Percentiles rank a stretch among this genome's conserved stretches.
These are phyloP conservation scores for Doryteuthis pealeii DNA, from an alignment of 1,140 invertebrate genomes.

Conservation along the genomic window DNA sequence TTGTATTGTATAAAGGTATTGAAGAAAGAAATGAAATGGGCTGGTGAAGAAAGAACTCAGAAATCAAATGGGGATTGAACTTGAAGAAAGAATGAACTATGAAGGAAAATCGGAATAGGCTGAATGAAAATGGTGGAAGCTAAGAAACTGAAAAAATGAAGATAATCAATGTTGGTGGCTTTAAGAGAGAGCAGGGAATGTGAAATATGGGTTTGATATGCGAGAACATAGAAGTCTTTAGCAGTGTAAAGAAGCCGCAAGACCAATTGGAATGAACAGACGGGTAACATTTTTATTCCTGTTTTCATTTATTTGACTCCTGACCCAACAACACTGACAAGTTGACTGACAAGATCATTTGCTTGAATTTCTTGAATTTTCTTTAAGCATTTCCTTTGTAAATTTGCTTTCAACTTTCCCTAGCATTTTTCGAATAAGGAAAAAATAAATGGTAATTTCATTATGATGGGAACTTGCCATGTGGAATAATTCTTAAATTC, in stretches of 20 bases:
- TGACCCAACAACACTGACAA: not conserved
- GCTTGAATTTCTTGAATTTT: no score
- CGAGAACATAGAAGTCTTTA: not conserved
- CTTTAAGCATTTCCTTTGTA: no score
- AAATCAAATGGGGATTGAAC: constrained; percentile 8
- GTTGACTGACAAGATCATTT: no score
- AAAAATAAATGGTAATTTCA: no score
- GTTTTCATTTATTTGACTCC: not conserved
- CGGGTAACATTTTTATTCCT: constrained; percentile 10
- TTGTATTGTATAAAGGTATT: constrained; percentile 11
- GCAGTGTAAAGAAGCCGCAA: constrained; percentile 7
- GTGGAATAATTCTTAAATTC: no score
- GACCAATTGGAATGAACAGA: constrained; percentile 2
- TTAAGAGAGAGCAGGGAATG: not conserved
- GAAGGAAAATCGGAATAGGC: constrained; percentile 5
- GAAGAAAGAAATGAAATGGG: constrained; percentile 11
- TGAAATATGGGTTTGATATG: constrained; percentile 10
- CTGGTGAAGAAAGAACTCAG: constrained; percentile 10
- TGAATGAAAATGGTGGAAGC: constrained; percentile 8
- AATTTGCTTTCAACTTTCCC: no score
- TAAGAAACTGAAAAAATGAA: constrained; percentile 4
- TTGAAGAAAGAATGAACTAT: not conserved
- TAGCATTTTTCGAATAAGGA: no score
- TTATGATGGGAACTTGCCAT: no score
- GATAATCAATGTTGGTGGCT: not conserved